Evolutionary conservation across 2,888 invertebrate genomes (phyloP).

Genomic region (Scotopteryx bipunctaria): DNA sequence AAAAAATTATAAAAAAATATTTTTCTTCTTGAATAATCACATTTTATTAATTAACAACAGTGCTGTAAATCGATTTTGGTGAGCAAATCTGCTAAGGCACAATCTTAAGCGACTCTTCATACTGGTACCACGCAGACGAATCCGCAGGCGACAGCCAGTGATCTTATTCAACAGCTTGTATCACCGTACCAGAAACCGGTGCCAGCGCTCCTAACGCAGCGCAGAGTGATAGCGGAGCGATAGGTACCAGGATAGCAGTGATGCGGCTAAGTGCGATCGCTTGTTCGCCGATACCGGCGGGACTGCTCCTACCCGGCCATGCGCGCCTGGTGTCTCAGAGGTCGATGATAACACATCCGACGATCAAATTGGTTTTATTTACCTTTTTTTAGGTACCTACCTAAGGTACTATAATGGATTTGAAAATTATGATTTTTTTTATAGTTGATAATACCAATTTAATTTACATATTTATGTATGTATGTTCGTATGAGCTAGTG

Average conservation of each 20-base stretch:
- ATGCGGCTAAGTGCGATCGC: constrained; percentile 80
- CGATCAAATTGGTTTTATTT: constrained; percentile 1
- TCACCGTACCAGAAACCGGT: constrained; percentile 33
- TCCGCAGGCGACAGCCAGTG: no score
- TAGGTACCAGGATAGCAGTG: constrained; percentile 70
- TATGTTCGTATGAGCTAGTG: no score
- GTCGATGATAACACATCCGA: constrained; percentile 24
- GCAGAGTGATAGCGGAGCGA: constrained; percentile 75
- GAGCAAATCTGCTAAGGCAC: no score
- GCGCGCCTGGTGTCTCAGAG: constrained; percentile 49
- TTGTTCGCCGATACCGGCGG: constrained; percentile 75
- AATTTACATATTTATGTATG: no score
- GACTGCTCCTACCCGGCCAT: constrained; percentile 61
- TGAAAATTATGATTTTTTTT: no score
- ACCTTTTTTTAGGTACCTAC: background rate
- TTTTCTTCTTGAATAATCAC: no score
- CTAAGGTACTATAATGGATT: background rate
- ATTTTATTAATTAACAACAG: no score
- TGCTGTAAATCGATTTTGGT: background rate
- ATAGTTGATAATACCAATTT: no score
- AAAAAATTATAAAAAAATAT: no score
- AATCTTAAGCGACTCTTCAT: no score
- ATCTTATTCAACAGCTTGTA: no score
- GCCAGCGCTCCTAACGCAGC: constrained; percentile 77
- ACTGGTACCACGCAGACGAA: no score